phyloP scores from a whole-genome alignment of 2,113 vertebrate genomes.

The Thunnus thynnus region DNA sequence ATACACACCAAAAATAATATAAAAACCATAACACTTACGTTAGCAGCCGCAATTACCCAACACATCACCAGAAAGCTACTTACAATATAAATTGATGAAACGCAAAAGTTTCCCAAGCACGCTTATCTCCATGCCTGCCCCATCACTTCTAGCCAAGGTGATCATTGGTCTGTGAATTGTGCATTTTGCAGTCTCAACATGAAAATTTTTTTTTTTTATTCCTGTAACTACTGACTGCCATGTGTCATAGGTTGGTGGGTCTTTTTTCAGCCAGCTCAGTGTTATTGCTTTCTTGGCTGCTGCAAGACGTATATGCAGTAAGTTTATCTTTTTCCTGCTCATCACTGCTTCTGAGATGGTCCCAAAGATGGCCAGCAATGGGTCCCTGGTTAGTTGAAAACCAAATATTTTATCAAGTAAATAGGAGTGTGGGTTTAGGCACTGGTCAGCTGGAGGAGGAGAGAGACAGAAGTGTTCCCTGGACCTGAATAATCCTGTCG shows the following conservation, averaged over 20 bases:
- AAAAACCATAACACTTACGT: too few relatives aligned
- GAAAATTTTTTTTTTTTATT: neutral
- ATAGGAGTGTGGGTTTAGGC: slow-evolving; percentile 16
- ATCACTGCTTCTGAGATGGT: neutral
- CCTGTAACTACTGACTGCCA: too few relatives aligned
- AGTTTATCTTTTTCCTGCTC: neutral
- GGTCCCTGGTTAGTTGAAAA: too few relatives aligned
- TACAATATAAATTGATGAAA: neutral
- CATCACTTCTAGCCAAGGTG: neutral
- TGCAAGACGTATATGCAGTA: neutral
- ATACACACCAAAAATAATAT: too few relatives aligned
- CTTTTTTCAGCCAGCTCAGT: too few relatives aligned
- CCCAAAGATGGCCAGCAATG: too few relatives aligned
- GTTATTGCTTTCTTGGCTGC: neutral
- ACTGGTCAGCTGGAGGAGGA: slow-evolving; percentile 28
- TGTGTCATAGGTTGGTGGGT: too few relatives aligned
- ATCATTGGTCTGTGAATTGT: neutral
- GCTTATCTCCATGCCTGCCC: neutral
- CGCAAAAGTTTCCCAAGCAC: neutral
- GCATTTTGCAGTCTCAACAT: neutral
- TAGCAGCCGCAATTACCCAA: too few relatives aligned
- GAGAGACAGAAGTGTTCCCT: neutral
- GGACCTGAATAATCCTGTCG: neutral
- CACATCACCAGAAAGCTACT: too few relatives aligned
- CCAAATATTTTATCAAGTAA: neutral